phyloP scores from a whole-genome alignment of 1,140 invertebrate species.

The Latrodectus geometricus region DNA sequence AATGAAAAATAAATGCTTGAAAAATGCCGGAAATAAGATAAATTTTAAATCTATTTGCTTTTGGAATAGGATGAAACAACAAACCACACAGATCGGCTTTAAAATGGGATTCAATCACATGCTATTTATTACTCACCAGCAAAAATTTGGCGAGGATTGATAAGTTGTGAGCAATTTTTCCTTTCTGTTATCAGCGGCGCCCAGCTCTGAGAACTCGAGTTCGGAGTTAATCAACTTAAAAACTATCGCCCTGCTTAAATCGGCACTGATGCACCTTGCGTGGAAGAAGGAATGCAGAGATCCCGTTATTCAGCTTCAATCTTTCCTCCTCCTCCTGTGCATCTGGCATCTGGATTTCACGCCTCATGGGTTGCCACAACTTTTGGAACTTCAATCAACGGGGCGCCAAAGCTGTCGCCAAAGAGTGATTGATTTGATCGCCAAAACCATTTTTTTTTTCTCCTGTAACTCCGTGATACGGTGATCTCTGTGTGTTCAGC shows the following conservation, averaged over 20 bases:
- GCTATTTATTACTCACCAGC: conserved; percentile 40
- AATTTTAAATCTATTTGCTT: neutral
- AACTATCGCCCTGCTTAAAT: conserved; percentile 34
- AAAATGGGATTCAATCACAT: conserved; percentile 10
- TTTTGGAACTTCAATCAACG: conserved; percentile 51
- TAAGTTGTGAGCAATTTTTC: conserved; percentile 43
- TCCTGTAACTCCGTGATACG: neutral
- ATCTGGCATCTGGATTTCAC: conserved; percentile 59
- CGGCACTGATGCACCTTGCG: conserved; percentile 44
- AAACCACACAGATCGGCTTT: neutral
- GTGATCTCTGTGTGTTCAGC: neutral
- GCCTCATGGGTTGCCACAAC: conserved; percentile 57
- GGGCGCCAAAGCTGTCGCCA: conserved; percentile 38
- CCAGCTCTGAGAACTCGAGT: conserved; percentile 37
- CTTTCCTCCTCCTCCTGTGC: conserved; percentile 51
- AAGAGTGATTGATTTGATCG: conserved; percentile 28
- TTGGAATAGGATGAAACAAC: neutral
- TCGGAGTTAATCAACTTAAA: conserved; percentile 57
- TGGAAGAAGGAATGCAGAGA: conserved; percentile 19
- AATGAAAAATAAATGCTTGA: too few relatives aligned
- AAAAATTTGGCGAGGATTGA: conserved; percentile 43
- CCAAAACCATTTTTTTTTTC: conserved; percentile 15
- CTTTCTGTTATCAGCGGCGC: conserved; percentile 34
- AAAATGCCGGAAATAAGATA: too few relatives aligned
- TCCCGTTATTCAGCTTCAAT: conserved; percentile 59